Base-by-base conservation (phyloP, 64 coral and sea anemone genomes). In the Anthopleura sola region DNA sequence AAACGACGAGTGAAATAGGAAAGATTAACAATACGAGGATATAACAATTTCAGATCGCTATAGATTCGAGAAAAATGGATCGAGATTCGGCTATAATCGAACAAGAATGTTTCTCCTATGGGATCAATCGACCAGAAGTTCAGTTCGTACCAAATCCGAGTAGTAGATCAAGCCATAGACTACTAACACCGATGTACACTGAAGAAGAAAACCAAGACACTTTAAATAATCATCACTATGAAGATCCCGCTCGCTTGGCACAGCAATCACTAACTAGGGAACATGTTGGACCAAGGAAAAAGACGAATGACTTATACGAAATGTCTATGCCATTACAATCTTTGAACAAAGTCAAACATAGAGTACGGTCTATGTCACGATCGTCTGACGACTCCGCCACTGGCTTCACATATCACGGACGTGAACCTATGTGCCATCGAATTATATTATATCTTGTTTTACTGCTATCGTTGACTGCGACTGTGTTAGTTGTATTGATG, bases 391-490 rank as follows among this genome's bases (percentile, higher is more conserved):
- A 51, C 32, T 74, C 54, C 12, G 21, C 49, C 36, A 49, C 76
- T 13, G 49, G 86, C 39, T 40, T 20, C 58, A 75, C 46, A 18
- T 53, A 78, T 48, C 57, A 77, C 49, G 47, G 49, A 8, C 50
- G 26, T 28, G 53, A 75, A 68, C 49, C 84, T 11, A 23, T 24
- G 23, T 60, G 55, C 64, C 89, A 91, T 81, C 89, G 89, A 3
- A 8, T 91, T 1, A 75, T 91, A 40, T 74, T 79, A 76, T 91
- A 78, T 79, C 54, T 91, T 16, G 83, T 91, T 28, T 68, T 91
- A 48, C 13, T 91, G 13, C 55, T 91, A 23, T 91, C 89, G 15
- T 46, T 86, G 44, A 77, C 71, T 14, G 83, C 89, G 1, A 36
- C 84, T 51, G 68, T 58, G 44, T 36, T 91, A 54, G 74, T 91